phyloP scores from a whole-genome alignment of 1,140 invertebrate genomes.

The Oreohelix idahoensis region DNA sequence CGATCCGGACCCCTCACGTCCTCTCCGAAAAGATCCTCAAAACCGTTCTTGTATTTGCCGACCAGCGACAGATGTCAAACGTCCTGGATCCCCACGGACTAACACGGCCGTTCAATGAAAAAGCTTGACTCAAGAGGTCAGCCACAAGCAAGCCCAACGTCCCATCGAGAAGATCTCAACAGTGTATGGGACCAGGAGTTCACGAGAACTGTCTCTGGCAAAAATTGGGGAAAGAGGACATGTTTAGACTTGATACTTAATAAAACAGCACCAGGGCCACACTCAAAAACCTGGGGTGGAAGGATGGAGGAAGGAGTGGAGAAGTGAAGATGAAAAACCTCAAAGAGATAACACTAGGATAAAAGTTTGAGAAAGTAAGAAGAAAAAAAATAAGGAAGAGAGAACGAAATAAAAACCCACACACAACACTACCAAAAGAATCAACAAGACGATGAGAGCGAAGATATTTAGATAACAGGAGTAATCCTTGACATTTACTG shows the following conservation, averaged over 20 bases:
- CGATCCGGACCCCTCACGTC: background rate
- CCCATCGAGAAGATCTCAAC: background rate
- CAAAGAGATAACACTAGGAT: background rate
- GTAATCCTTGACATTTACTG: background rate
- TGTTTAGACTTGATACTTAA: background rate
- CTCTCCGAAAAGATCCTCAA: slow-evolving; percentile 2
- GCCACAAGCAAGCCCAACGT: background rate
- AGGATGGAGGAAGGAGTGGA: background rate
- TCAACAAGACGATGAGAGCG: background rate
- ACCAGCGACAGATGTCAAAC: slow-evolving; percentile 16
- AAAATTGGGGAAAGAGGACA: background rate
- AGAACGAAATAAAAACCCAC: too few relatives aligned
- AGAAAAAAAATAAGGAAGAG: background rate
- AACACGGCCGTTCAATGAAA: background rate
- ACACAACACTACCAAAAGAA: too few relatives aligned
- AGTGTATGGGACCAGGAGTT: background rate
- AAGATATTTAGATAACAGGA: background rate
- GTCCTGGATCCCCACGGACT: background rate
- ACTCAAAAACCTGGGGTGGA: background rate
- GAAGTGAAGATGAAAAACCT: background rate
- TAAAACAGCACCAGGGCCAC: background rate
- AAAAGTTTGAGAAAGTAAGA: background rate
- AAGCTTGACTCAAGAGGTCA: background rate
- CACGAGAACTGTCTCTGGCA: background rate
- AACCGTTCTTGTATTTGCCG: background rate